phyloP scores from a whole-genome alignment of 2,888 invertebrate species.

The Anorthoa munda region DNA sequence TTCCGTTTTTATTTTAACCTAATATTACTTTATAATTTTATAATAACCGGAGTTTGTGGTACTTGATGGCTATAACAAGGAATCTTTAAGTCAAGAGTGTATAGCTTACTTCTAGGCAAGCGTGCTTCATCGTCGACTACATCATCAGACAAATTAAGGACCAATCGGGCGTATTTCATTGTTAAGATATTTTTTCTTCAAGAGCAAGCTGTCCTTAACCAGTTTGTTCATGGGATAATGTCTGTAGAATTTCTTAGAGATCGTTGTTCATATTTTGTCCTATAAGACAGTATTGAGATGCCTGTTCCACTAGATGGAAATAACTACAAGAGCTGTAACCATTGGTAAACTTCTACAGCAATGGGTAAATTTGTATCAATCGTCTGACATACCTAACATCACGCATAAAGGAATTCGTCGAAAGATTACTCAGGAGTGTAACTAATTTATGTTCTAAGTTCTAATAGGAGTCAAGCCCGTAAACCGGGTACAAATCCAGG shows the following conservation, averaged over 20 bases:
- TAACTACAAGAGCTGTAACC: neutral
- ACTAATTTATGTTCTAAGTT: too few species aligned
- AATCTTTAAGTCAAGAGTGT: neutral
- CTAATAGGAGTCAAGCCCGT: neutral
- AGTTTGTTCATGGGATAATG: neutral
- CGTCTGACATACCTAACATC: neutral
- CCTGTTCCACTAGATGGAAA: neutral
- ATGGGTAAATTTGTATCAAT: neutral
- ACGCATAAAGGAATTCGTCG: neutral
- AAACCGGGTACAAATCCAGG: neutral
- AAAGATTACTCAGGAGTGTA: neutral
- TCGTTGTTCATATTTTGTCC: neutral
- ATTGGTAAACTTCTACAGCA: neutral
- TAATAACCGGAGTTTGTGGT: too few species aligned
- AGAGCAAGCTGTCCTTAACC: neutral
- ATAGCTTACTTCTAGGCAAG: neutral
- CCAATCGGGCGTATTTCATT: neutral
- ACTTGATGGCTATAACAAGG: too few species aligned
- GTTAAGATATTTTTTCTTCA: neutral
- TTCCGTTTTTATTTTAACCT: neutral
- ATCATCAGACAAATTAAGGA: neutral
- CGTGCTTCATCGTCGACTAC: neutral
- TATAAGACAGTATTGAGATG: neutral
- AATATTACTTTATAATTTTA: neutral
- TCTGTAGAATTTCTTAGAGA: slow-evolving; percentile 16